Percentiles rank a stretch among this genome's conserved stretches.
These are phyloP conservation scores for Vespertilio murinus DNA, from an alignment of 2,797 vertebrate species.

Conservation along the genomic window DNA sequence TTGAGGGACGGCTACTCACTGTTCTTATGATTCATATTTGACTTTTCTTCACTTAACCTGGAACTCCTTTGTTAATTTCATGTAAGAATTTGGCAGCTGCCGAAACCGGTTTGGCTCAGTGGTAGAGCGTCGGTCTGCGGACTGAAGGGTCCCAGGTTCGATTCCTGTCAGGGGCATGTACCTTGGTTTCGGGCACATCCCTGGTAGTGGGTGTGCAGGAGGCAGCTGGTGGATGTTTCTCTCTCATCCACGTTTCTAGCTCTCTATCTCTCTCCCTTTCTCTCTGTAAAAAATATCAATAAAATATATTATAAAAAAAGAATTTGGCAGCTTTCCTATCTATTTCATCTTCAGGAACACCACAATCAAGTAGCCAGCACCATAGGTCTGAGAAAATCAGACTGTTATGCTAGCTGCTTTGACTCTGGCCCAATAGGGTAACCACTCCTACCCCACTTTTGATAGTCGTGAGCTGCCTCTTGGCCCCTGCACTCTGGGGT, in stretches of 20 bases:
- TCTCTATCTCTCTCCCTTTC: too few relatives aligned
- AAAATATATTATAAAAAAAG: too few relatives aligned
- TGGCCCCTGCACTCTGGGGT: neutral
- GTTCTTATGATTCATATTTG: neutral
- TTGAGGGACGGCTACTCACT: neutral
- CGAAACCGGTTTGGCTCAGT: too few relatives aligned
- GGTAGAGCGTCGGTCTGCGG: too few relatives aligned
- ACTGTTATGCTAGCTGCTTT: neutral
- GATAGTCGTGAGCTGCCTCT: too few relatives aligned
- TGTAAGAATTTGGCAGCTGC: neutral
- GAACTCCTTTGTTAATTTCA: neutral
- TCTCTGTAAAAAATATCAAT: too few relatives aligned
- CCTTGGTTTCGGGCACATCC: too few relatives aligned
- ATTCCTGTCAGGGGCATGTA: too few relatives aligned
- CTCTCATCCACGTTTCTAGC: too few relatives aligned
- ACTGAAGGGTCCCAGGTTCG: too few relatives aligned
- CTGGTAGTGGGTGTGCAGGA: too few relatives aligned
- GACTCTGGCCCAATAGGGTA: neutral
- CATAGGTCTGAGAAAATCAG: neutral
- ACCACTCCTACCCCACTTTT: neutral
- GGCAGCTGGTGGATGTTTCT: too few relatives aligned
- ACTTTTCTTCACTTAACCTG: neutral
- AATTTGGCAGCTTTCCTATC: neutral
- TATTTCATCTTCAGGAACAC: neutral
- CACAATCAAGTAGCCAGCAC: neutral